phyloP scores from a whole-genome alignment of 35 echinoderm and acorn worm species.

The Patiria miniata region DNA sequence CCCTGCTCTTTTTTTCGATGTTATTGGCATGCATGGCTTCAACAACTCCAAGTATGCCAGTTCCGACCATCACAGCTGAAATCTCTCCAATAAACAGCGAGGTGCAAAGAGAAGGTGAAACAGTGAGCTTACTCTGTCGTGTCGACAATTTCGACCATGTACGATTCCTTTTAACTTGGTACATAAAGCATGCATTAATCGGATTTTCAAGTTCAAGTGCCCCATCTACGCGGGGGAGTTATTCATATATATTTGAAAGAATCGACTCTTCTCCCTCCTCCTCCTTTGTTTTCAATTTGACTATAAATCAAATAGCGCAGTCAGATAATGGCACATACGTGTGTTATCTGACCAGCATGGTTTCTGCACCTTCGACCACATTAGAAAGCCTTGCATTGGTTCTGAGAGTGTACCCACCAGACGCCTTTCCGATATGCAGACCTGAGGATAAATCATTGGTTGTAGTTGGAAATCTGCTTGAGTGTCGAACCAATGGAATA shows the following conservation, averaged over 20 bases:
- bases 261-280: too few relatives aligned
- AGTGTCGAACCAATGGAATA: background rate
- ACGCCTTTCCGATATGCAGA: background rate
- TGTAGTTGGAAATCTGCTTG: background rate
- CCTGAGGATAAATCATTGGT: background rate
- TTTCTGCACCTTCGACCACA: background rate
- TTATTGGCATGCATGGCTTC: too few relatives aligned
- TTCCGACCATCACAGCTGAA: background rate
- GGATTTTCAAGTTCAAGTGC: too few relatives aligned
- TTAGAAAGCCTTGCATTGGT: background rate
- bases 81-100: background rate
- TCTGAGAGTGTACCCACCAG: background rate
- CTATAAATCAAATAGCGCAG: background rate
- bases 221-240: too few relatives aligned
- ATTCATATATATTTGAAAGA: too few relatives aligned
- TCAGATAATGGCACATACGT: background rate
- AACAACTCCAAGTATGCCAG: too few relatives aligned
- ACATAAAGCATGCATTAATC: too few relatives aligned
- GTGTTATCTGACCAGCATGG: background rate
- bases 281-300: background rate
- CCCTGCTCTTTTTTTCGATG: too few relatives aligned
- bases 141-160: background rate
- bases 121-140: background rate
- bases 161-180: background rate
- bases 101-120: background rate